Base-by-base conservation (phyloP, 2,113 vertebrate genomes). In the Lipophrys pholis region DNA sequence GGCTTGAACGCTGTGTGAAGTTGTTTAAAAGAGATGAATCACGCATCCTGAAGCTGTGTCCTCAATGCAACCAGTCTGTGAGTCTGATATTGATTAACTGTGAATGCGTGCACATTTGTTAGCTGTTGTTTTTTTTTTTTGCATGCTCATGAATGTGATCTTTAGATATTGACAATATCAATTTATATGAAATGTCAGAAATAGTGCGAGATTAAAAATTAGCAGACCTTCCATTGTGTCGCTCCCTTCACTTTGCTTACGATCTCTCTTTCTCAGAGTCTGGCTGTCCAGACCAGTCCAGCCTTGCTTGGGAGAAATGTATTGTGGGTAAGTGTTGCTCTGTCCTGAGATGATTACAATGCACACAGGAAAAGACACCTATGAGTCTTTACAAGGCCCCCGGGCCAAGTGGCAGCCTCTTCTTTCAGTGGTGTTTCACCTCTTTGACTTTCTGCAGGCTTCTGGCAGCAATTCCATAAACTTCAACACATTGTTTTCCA, bases 341-440 rank as follows among this genome's bases (percentile, higher is more conserved):
- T 71, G 17, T n/a, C 41, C 50, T 54, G 53, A 56, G 63, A 81
- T 86, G 67, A 91, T 90, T 89, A 85, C 79, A 90, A 64, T 86
- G 78, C 56, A 76, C 51, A 43, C 78, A 83, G 82, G 81, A 83
- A 84, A 75, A 70, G 49, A 55, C 73, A 73, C 72, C 76, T 73
- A 57, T 7, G 35, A 36, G 46, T 73, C 60, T 92, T 87, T 70
- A 88, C 79, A 80, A 82, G 85, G 61, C 73, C 73, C 17, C 59
- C 14, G 2, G 79, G 78, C 63, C 63, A 62, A 41, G 53, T 68
- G 65, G 51, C 39, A 49, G 17, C 46, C 42, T 73, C 75, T 59
- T 65, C 42, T 65, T 50, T 66, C 39, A 69, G 55, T 56, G 17
- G 48, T 53, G 79, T 57, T 80, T 85, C 76, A 78, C 78, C 78